Conservation (phyloP, 2,797 vertebrate species). For the Enteromius thamalakanensis region DNA sequence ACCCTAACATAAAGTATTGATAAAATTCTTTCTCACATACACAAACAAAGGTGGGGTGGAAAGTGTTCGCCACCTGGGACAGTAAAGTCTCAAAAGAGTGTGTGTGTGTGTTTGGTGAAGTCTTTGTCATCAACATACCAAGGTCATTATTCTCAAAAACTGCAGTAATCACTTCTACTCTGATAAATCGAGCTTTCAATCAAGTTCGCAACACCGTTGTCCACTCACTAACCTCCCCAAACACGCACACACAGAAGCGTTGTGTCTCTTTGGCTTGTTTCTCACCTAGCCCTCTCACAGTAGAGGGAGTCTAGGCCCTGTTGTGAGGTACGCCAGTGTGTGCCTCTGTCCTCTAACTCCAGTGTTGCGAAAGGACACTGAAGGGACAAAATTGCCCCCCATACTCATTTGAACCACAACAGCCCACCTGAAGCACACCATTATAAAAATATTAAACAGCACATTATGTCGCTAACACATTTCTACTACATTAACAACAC, state of each 20-base stretch:
- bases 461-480: neutral
- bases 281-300: constrained; percentile 43
- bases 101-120: constrained; percentile 20
- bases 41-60: constrained; percentile 29
- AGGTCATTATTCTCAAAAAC: constrained; percentile 47
- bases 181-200: constrained; percentile 53
- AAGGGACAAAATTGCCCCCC: constrained; percentile 24
- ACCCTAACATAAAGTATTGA: constrained; percentile 47
- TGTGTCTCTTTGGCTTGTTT: constrained; percentile 3
- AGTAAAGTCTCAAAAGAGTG: constrained; percentile 8
- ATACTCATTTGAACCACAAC: constrained; percentile 5
- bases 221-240: constrained; percentile 25
- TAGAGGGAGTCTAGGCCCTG: constrained; percentile 38
- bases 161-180: constrained; percentile 39
- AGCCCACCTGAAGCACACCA: constrained; percentile 31
- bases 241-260: constrained; percentile 18
- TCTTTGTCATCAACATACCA: constrained; percentile 36
- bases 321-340: constrained; percentile 1
- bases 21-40: constrained; percentile 38
- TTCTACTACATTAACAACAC: constrained; percentile 16
- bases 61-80: constrained; percentile 3
- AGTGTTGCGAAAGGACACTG: constrained; percentile 41
- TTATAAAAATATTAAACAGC: constrained; percentile 31
- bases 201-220: constrained; percentile 28
- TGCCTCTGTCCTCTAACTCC: constrained; percentile 34